Base-by-base conservation (phyloP, 2,888 invertebrate genomes). In the Andrena minutula region DNA sequence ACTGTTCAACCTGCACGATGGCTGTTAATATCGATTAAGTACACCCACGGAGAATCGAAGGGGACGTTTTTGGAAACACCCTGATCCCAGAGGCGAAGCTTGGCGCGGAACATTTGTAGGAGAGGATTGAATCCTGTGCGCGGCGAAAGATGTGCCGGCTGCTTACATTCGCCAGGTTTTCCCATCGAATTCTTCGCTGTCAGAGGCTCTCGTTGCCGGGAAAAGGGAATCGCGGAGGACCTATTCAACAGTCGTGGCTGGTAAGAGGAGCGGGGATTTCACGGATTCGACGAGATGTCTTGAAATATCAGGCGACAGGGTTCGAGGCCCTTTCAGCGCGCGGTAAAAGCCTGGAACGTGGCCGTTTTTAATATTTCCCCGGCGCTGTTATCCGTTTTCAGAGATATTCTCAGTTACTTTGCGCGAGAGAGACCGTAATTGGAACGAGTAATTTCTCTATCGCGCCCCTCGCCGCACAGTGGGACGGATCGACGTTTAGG, bases 361-460 rank as follows among this genome's bases (percentile, higher is more conserved):
- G 20, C 32, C n/a, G n/a, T 41, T 35, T 63, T 53, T 60, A 61
- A 70, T 60, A 28, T 35, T 61, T 32, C 47, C 49, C 49, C 69
- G 10, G 8, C 35, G 60, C 61, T 58, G 56, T 75, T 68, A 49
- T 49, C 32, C 49, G 68, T 12, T 49, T 49, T 20, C 28, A 49
- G 70, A 47, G 49, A 69, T 70, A 61, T 61, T 51, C 70, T 16
- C 12, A 7, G 20, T 20, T 58, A 8, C 35, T 16, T 63, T 28
- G 28, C 60, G 49, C 49, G 8, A 12, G 12, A 60, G 30, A n/a
- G 47, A 2, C 32, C 16, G 51, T 68, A 75, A 75, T 75, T 68
- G 75, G 51, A 69, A 68, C 75, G 76, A 64, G 61, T 56, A 53
- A 51, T 73, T 77, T 56, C 23, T 16, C 47, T 58, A 16, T 16